Evolutionary conservation across 37 sponge, comb jelly and placozoan species (phyloP), one percentile per base, ranked within the genome.

Genomic region (Aphrocallistes beatrix): DNA sequence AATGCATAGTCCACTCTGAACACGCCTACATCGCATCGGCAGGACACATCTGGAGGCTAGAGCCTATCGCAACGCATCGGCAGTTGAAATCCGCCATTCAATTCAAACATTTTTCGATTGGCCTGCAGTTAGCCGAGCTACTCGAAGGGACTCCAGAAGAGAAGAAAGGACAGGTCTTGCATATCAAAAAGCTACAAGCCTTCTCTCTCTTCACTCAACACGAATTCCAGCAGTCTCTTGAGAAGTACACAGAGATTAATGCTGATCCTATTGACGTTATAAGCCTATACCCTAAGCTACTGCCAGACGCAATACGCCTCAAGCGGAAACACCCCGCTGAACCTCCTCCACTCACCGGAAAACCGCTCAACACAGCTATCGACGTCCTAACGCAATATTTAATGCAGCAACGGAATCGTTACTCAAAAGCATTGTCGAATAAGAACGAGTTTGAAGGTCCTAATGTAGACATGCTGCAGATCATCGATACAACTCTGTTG

Each of bases 401-500:
- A 19, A 93, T 87, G 36, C 87, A 88, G 84, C 39, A 39, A 38
- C 38, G 83, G 13, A 82, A 37, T 82, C 6, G 19, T 36, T 39
- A 82, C 30, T n/a, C n/a, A n/a, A 6, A 37, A 82, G 83, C 38
- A 82, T 21, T 32, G 75, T 83, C 37, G 19, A 83, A 82, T 21
- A 85, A 32, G 1, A 69, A 84, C 39, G 85, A 8, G 19, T 85
- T 51, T 25, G 69, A 39, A 13, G 23, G 40, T 8, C 28, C 39
- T 34, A 1, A 37, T 36, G 23, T 83, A 81, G 87, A 86, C 1
- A 81, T 39, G 60, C 50, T 89, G 38, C 84, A 87, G 82, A 81
- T 93, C 36, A 88, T 95, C 36, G 96, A 93, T 85, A 93, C 96
- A 23, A 95, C 96, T 3, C 86, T 93, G 23, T 88, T 95, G 0